Base-by-base conservation (phyloP, 2,797 vertebrate genomes). In the Trachurus trachurus region DNA sequence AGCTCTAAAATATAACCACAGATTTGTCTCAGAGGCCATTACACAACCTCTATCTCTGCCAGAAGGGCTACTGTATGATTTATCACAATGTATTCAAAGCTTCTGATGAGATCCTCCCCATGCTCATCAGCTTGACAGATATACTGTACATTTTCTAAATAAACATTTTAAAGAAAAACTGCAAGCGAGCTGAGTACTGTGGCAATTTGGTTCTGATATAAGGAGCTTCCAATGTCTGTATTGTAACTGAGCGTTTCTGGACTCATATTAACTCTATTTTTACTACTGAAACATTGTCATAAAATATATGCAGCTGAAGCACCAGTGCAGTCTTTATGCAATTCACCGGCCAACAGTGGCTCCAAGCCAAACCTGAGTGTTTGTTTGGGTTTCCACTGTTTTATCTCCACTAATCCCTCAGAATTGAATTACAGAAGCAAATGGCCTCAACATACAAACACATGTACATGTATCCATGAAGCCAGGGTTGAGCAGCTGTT, bases 401-500 rank as follows among this genome's bases (percentile, higher is more conserved):
- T 66, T 45, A 45, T 29, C n/a, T 44, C 9, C 15, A 44, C 22
- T 74, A 71, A 78, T 78, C 57, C 66, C 11, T 9, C 3, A 37
- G 12, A 42, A 42, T 66, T 0, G 9, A 68, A 75, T 66, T 62
- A 58, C 37, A 66, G 11, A 13, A 58, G 49, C 22, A 60, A 66
- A 68, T 44, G 1, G 2, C 45, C 44, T 56, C 26, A 71, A 50
- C 31, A 72, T 22, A 29, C 22, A 75, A 57, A 44, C 40, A 63
- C 50, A 61, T 45, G 21, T 34, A 66, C 49, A 64, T 39, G 8
- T 26, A 61, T 53, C 29, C 4, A 44, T 29, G 47, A 50, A 61
- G 62, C 68, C 39, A 65, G 16, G 15, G 54, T 19, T 40, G 11
- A 77, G 62, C 59, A 79, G 52, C 66, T 81, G 78, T 76, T 59